Evolutionary conservation across 2,797 vertebrate species (phyloP).

Genomic region (Holocentrus rufus): DNA sequence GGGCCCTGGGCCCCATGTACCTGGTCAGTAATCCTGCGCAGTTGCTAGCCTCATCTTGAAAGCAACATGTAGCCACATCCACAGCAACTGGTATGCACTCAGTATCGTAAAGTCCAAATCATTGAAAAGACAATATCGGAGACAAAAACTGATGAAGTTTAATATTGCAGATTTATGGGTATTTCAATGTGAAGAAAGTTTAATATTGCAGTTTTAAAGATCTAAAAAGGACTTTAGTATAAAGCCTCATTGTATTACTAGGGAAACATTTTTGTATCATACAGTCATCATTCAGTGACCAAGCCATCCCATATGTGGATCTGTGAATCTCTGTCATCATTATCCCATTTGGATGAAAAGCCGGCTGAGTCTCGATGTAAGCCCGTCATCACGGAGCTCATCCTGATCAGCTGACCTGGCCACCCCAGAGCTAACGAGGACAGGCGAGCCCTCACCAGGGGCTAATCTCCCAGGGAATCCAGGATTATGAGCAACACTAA

Average conservation of each 20-base stretch:
- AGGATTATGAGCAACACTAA: conserved; percentile 68
- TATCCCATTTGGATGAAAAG: conserved; percentile 42
- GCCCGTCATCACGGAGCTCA: conserved; percentile 58
- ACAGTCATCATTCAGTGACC: neutral
- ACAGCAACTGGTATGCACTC: too few relatives aligned
- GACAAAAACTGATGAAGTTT: too few relatives aligned
- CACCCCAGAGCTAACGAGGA: conserved; percentile 37
- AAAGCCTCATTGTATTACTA: neutral
- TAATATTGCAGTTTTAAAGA: neutral
- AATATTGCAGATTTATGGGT: neutral
- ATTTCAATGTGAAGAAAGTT: neutral
- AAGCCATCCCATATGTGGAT: neutral
- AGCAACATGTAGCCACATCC: too few relatives aligned
- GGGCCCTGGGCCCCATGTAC: too few relatives aligned
- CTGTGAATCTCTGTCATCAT: conserved; percentile 11
- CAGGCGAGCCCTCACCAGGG: conserved; percentile 54
- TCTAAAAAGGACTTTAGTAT: neutral
- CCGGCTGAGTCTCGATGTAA: conserved; percentile 44
- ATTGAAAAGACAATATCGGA: too few relatives aligned
- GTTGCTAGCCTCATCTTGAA: too few relatives aligned
- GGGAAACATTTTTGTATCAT: neutral
- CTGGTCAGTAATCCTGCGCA: too few relatives aligned
- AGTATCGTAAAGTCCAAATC: too few relatives aligned
- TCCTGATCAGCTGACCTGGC: conserved; percentile 68
- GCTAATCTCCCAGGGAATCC: conserved; percentile 67